Base-by-base conservation (phyloP, 2,797 vertebrate genomes). In the Prionace glauca region DNA sequence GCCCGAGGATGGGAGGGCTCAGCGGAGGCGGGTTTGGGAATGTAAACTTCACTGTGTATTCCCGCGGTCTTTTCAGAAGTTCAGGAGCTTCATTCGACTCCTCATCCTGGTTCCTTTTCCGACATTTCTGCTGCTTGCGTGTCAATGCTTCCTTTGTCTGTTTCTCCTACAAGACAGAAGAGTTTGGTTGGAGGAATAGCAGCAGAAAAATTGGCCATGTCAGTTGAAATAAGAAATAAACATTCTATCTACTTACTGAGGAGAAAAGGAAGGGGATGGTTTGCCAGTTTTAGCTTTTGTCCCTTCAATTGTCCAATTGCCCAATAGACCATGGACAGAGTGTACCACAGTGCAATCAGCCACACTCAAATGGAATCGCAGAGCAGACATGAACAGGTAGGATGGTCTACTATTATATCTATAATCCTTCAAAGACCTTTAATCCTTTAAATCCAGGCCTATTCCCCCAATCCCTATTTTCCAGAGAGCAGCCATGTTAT, bases 21-120 rank as follows among this genome's bases (percentile, higher is more conserved):
- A 99, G 98, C 0, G 98, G 98, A 0, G 99, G 98, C 0, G 99
- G 99, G 97, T 99, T 96, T 4, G 99, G 99, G 97, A 99, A 99
- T 41, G 99, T 99, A 97, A 99, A 99, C 96, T 99, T 98, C 95
- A 99, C 99, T 0, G 97, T 98, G 96, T 99, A 99, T 95, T 99
- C 99, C 96, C 97, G 98, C 0, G 99, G 98, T 8, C 98, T 97
- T 97, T 98, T 98, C 50, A 99, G 98, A 81, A 99, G 98, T 96
- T 99, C 98, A 0, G 98, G 97, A 18, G 96, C 97, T 0, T 99
- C 98, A 0, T 97, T 97, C 0, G 98, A 98, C 93, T 98, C 98
- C 96, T 99, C 98, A 0, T 98, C 98, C 0, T 96, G 96, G 14
- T 98, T 97, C 95, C 98, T 99, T 96, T 98, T 98, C 93, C 98